Percentiles rank a stretch among this genome's conserved stretches.
Evolutionary conservation across 2,797 vertebrate species (phyloP).

Genomic region (Trachurus trachurus): DNA sequence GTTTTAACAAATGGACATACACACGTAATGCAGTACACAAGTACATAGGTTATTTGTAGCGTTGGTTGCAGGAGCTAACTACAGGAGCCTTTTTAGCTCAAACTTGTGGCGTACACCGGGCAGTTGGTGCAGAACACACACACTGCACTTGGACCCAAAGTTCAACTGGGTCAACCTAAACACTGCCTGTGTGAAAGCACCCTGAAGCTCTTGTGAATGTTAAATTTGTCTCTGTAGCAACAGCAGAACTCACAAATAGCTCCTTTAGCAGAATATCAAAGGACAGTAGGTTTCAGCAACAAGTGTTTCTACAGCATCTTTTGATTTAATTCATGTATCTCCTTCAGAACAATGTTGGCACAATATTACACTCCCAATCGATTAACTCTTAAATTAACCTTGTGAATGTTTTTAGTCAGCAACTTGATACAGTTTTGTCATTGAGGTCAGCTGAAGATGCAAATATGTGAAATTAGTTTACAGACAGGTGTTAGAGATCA

Average conservation of each 20-base stretch:
- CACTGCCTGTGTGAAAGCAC: too few relatives aligned
- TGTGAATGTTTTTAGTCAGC: not conserved
- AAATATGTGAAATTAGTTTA: not conserved
- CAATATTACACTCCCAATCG: not conserved
- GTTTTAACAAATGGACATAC: too few relatives aligned
- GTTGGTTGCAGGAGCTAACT: too few relatives aligned
- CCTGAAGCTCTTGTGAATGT: not conserved
- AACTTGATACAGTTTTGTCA: not conserved
- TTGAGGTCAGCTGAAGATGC: not conserved
- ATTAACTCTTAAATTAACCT: not conserved
- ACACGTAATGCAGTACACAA: too few relatives aligned
- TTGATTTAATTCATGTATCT: not conserved
- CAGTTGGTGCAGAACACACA: too few relatives aligned
- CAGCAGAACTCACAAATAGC: not conserved
- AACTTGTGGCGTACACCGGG: too few relatives aligned
- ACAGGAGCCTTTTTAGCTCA: too few relatives aligned
- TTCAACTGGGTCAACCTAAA: too few relatives aligned
- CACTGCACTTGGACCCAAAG: too few relatives aligned
- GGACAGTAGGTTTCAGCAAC: not conserved
- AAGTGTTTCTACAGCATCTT: not conserved
- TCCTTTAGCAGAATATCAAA: slow-evolving; percentile 1
- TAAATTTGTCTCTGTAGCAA: not conserved
- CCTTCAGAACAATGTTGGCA: not conserved
- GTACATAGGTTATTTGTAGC: too few relatives aligned
- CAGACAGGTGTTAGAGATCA: not conserved